Evolutionary conservation across 2,113 vertebrate species (phyloP).

Genomic region (Anser cygnoides): DNA sequence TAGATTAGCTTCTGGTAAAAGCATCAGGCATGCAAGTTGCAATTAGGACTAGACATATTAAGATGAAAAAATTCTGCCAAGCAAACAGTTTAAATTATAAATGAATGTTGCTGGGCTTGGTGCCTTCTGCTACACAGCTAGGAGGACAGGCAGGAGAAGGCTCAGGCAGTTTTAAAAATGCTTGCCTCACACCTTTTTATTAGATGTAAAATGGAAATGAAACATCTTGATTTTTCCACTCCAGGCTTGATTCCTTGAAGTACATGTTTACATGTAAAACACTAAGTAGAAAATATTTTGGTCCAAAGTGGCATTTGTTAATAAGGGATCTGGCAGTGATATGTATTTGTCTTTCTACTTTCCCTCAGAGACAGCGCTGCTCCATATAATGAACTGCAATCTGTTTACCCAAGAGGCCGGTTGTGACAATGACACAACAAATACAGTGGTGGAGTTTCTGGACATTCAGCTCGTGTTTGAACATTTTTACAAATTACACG

Average conservation of each 20-base stretch:
- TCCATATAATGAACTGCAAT: conserved; percentile 26
- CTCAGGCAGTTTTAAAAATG: background rate
- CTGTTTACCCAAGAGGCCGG: conserved; percentile 36
- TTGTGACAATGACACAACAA: conserved; percentile 4
- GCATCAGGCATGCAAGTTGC: background rate
- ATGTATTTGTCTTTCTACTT: background rate
- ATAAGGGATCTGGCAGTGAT: conserved; percentile 12
- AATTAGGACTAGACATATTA: background rate
- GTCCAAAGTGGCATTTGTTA: conserved; percentile 27
- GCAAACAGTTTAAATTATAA: conserved; percentile 40
- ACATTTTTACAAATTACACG: background rate
- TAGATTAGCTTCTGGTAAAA: background rate
- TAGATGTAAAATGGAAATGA: background rate
- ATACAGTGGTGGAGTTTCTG: conserved; percentile 14
- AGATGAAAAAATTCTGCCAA: conserved; percentile 18
- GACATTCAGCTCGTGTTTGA: background rate
- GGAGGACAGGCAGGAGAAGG: background rate
- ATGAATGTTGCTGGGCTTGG: background rate
- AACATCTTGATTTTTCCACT: background rate
- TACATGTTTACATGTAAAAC: background rate
- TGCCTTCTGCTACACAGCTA: background rate
- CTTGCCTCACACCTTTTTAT: background rate
- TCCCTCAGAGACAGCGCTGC: conserved; percentile 26
- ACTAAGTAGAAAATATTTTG: conserved; percentile 20
- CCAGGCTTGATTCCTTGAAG: conserved; percentile 4